A percentile compares a stretch with the other conserved stretches of the same genome.
These are phyloP conservation scores for Dione juno DNA, from an alignment of 2,888 invertebrate species.

Conservation along the genomic window DNA sequence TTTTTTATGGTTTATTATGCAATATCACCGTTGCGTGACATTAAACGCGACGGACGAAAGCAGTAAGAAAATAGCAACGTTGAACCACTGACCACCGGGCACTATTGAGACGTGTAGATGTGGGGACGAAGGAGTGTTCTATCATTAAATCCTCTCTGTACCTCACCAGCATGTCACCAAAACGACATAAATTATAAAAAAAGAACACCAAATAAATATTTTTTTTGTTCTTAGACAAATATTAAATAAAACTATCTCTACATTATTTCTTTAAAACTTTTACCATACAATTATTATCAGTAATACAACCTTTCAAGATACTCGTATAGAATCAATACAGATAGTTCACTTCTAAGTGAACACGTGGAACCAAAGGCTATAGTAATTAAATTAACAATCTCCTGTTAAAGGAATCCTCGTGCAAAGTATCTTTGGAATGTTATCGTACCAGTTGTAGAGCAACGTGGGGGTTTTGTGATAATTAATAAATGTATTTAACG, in stretches of 20 bases:
- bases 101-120: no score
- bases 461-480: not conserved
- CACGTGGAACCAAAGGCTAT: conserved; percentile 18
- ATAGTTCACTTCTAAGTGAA: not conserved
- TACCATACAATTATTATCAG: not conserved
- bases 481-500: not conserved
- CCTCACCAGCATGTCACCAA: no score
- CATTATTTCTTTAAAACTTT: not conserved
- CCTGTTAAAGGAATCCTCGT: conserved; percentile 13
- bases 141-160: no score
- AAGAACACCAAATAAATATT: no score
- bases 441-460: conserved; percentile 12
- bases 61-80: no score
- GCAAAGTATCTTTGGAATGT: conserved; percentile 21
- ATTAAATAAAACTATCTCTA: not conserved
- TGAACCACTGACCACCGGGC: no score
- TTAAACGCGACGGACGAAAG: no score
- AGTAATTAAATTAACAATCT: conserved; percentile 22
- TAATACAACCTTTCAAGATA: not conserved
- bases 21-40: no score
- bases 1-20: no score
- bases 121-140: no score
- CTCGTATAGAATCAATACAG: not conserved
- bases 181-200: no score
- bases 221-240: no score